phyloP scores from a whole-genome alignment of 2,113 vertebrate genomes.

The Melanerpes formicivorus region DNA sequence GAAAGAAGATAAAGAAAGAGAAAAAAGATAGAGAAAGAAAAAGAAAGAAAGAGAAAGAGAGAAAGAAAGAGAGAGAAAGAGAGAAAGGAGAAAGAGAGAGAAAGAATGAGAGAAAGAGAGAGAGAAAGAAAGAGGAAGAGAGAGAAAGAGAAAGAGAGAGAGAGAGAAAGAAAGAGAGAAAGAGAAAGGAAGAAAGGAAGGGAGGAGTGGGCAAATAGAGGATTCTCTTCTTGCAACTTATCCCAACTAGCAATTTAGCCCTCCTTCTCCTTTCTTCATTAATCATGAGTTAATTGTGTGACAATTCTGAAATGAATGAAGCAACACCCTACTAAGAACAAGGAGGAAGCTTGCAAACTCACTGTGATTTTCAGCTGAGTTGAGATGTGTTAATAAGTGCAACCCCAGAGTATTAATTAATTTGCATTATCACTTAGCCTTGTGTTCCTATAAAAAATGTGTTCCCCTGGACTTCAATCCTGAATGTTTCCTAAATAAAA shows the following conservation, averaged over 20 bases:
- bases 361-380: not conserved
- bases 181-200: not conserved
- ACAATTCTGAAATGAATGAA: constrained; percentile 11
- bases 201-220: not conserved
- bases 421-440: constrained; percentile 6
- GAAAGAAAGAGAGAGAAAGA: too few relatives aligned
- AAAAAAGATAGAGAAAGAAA: too few relatives aligned
- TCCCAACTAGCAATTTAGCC: not conserved
- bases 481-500: constrained; percentile 23
- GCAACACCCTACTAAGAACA: not conserved
- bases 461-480: constrained; percentile 15
- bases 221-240: not conserved
- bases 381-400: constrained; percentile 12
- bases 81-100: too few relatives aligned
- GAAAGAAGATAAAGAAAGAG: too few relatives aligned
- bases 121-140: not conserved
- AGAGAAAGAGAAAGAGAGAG: too few relatives aligned
- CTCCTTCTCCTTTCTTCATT: not conserved
- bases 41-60: too few relatives aligned
- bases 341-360: not conserved
- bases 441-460: not conserved
- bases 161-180: too few relatives aligned
- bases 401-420: constrained; percentile 43
- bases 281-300: not conserved
- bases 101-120: too few relatives aligned